Base-by-base conservation (phyloP, 2,888 invertebrate species). In the Acleris emargana region DNA sequence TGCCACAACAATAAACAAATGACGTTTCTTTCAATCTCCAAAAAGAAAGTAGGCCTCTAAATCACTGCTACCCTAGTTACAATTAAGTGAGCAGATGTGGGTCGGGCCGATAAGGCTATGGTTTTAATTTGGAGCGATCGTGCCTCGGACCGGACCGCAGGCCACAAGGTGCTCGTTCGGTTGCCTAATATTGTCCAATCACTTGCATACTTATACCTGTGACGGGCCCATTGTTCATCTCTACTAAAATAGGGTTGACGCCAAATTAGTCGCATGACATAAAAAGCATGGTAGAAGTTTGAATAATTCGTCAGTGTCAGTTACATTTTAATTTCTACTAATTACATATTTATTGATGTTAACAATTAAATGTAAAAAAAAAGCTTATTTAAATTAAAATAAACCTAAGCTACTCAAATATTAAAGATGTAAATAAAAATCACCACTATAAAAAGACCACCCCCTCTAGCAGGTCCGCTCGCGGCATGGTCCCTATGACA, bases 71-170 rank as follows among this genome's bases (percentile, higher is more conserved):
- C 50, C 54, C 63, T 51, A 53, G 63, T 63, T 54, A 66, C 55
- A 66, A 55, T 60, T 61, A 61, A 43, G 20, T 50, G 52, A 64
- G 45, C 64, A 67, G 79, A 85, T 79, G 79, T 83, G 71, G 79
- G 82, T 76, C 79, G 74, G 69, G 69, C 74, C 74, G 75, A 83
- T 82, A 79, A 76, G 75, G 73, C 74, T 75, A 81, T 77, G 77
- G 81, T 82, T 84, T 83, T 81, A 83, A 87, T 86, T 84, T 75
- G 71, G 82, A 79, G 71, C 81, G 80, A 70, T 83, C 84, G 83
- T 86, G 86, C 64, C 54, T 68, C 68, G 52, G 67, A 74, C 74
- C 72, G 72, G 67, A n/a, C 17, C 64, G 70, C 38, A 13, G 72
- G 68, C 67, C 67, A 69, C 67, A 72, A 78, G 74, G 76, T 73